These are phyloP conservation scores for Eupithecia tripunctaria DNA, from an alignment of 2,888 invertebrate species.

Conservation along the genomic window DNA sequence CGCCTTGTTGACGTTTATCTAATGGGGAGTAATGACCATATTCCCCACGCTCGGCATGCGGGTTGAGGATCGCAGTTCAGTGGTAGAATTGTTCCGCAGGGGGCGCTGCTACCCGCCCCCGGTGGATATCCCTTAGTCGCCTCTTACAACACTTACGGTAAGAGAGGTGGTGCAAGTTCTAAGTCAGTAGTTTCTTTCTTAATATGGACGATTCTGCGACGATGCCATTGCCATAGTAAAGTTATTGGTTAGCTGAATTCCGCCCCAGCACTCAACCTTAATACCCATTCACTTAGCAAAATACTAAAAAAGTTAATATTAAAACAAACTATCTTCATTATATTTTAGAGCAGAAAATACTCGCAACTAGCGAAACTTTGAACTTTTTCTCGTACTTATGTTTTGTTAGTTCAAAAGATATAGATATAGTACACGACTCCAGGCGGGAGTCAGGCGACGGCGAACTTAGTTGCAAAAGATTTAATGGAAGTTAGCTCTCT, in stretches of 20 bases:
- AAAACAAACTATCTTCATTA: slow-evolving; percentile 28
- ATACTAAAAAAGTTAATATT: slow-evolving; percentile 1
- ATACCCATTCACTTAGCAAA: neutral
- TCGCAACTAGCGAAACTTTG: slow-evolving; percentile 27
- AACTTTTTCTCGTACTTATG: slow-evolving; percentile 40
- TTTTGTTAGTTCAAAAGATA: slow-evolving; percentile 43
- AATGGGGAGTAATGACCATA: too few relatives aligned
- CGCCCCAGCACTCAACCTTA: neutral
- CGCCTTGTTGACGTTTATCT: too few relatives aligned
- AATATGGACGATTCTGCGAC: too few relatives aligned
- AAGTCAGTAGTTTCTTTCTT: too few relatives aligned
- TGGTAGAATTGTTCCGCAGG: too few relatives aligned
- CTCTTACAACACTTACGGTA: too few relatives aligned
- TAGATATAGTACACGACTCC: slow-evolving; percentile 44
- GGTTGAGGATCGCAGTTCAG: too few relatives aligned
- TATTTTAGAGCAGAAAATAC: slow-evolving; percentile 29
- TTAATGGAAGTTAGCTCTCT: slow-evolving; percentile 82
- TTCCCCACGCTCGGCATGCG: too few relatives aligned
- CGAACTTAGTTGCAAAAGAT: slow-evolving; percentile 81
- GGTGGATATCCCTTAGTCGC: too few relatives aligned
- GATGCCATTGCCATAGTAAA: neutral
- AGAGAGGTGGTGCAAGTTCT: too few relatives aligned
- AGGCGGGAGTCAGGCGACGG: slow-evolving; percentile 69
- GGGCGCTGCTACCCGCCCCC: too few relatives aligned
- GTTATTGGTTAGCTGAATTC: too few relatives aligned